phyloP scores from a whole-genome alignment of 1,140 invertebrate species.

The Drosophila nigromelanica region DNA sequence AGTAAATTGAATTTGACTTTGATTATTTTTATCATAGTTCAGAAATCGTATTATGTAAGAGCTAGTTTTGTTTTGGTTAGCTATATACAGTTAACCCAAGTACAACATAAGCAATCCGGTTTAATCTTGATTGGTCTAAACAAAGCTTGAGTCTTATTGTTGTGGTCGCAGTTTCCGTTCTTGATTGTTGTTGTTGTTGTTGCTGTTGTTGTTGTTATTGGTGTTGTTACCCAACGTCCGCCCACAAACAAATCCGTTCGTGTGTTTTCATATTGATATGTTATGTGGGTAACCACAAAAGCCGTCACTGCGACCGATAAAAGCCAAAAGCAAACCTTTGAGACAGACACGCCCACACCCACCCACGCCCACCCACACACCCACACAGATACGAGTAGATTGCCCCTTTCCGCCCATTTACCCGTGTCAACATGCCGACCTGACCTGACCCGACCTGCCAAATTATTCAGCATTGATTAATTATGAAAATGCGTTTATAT shows the following conservation, averaged over 20 bases:
- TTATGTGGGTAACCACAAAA: constrained; percentile 70
- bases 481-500: constrained; percentile 82
- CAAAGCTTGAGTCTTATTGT: constrained; percentile 6
- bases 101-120: not conserved
- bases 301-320: constrained; percentile 67
- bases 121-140: constrained; percentile 34
- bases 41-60: no score
- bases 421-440: constrained; percentile 33
- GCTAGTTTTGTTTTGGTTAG: no score
- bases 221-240: constrained; percentile 12
- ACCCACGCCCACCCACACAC: constrained; percentile 10
- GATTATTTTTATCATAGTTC: no score
- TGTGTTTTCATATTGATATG: constrained; percentile 59
- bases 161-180: not conserved
- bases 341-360: constrained; percentile 63
- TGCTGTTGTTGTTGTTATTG: constrained; percentile 1
- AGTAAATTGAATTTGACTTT: no score
- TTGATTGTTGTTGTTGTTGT: constrained; percentile 1
- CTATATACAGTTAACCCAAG: no score
- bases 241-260: constrained; percentile 30
- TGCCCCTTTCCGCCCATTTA: not conserved
- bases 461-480: constrained; percentile 82
- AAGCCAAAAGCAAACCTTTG: constrained; percentile 73
- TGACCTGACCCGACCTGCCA: constrained; percentile 48
- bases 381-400: constrained; percentile 4